Conservation (phyloP, 1,140 invertebrate species). For the Globodera ellingtonae region DNA sequence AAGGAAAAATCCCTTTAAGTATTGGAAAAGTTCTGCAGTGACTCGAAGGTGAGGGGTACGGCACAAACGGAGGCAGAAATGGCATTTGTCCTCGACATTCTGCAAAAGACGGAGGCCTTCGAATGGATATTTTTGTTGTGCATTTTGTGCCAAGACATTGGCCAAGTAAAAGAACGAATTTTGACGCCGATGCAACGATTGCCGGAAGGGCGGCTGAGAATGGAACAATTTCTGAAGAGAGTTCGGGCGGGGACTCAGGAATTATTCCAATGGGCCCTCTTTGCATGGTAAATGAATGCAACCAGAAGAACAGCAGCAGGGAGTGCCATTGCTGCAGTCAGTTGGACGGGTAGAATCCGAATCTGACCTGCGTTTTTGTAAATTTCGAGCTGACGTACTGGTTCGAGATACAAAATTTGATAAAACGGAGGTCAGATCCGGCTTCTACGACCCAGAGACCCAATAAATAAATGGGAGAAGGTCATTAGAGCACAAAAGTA, state of each 20-base stretch:
- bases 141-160: constrained; percentile 43
- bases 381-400: too few species aligned
- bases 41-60: constrained; percentile 43
- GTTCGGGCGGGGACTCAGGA: constrained; percentile 35
- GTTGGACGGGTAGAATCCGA: background rate
- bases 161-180: constrained; percentile 28
- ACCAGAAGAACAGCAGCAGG: background rate
- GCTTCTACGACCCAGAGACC: too few species aligned
- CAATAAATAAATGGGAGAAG: too few species aligned
- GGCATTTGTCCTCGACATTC: constrained; percentile 30
- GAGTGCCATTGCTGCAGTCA: background rate
- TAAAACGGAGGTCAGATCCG: too few species aligned
- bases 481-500: too few species aligned
- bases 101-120: constrained; percentile 43
- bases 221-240: constrained; percentile 35
- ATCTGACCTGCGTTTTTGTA: too few species aligned
- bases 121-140: constrained; percentile 53
- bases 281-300: constrained; percentile 28
- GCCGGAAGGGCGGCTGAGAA: constrained; percentile 28
- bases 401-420: too few species aligned
- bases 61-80: constrained; percentile 47
- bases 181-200: constrained; percentile 28
- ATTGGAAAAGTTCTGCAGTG: constrained; percentile 51
- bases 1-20: constrained; percentile 21
- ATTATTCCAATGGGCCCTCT: constrained; percentile 37